These are phyloP conservation scores for Philhelius pedissequus DNA, from an alignment of 2,888 invertebrate genomes.

Conservation along the genomic window DNA sequence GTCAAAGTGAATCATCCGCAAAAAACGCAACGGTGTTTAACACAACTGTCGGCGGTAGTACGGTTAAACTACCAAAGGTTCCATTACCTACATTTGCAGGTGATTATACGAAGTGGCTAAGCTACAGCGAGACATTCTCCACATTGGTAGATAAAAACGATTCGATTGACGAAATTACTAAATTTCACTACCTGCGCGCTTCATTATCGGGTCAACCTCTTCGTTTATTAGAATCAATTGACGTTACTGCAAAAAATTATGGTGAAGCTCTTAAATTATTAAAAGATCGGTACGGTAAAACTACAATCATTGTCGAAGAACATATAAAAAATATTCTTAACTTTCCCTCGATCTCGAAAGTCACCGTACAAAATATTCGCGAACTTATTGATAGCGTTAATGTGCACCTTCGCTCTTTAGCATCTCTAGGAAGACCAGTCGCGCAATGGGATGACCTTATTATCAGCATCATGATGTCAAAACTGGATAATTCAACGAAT, in stretches of 20 bases:
- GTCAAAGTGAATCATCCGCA: neutral
- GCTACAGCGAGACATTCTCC: neutral
- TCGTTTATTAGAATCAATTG: neutral
- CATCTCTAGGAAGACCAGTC: no score
- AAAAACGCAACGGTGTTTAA: neutral
- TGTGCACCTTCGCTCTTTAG: no score
- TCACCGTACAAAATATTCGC: neutral
- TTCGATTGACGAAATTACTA: neutral
- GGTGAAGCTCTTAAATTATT: neutral
- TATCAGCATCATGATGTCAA: no score
- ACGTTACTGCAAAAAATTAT: neutral
- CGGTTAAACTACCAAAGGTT: neutral
- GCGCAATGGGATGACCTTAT: no score
- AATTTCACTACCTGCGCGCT: neutral
- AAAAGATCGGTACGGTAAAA: neutral
- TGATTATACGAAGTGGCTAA: slow-evolving; percentile 11
- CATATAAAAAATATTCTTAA: neutral
- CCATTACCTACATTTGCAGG: neutral
- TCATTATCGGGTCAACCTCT: neutral
- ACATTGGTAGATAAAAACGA: neutral
- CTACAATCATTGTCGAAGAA: neutral
- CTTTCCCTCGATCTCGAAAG: neutral
- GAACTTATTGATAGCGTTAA: neutral
- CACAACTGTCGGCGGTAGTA: neutral
- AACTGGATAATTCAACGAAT: no score